A percentile compares a stretch with the other conserved stretches of the same genome.
Evolutionary conservation across 2,113 vertebrate species (phyloP).

Genomic region (Oryzias curvinotus): DNA sequence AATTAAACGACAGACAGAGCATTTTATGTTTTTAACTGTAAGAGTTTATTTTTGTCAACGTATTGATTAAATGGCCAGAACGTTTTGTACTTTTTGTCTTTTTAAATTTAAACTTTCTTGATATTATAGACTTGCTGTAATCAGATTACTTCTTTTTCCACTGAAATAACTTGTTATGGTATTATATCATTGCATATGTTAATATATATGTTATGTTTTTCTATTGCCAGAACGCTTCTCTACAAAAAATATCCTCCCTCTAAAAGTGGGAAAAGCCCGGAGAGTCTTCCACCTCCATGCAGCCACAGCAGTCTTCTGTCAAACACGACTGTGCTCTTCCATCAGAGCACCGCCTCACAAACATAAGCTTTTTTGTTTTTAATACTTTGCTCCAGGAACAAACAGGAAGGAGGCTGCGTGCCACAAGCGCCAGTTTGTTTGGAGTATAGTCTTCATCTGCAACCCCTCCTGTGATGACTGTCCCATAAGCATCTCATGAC

Average conservation of each 20-base stretch:
- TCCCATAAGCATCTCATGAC: conserved; percentile 23
- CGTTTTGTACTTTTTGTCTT: too few species aligned
- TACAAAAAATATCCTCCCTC: conserved; percentile 38
- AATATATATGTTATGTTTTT: conserved; percentile 14
- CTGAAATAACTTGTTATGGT: too few species aligned
- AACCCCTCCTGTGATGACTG: neutral
- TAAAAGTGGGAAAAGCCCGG: conserved; percentile 13
- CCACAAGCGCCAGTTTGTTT: neutral
- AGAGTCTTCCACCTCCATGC: conserved; percentile 8
- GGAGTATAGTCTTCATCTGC: neutral
- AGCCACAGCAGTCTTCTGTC: conserved; percentile 7
- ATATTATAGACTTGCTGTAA: too few species aligned
- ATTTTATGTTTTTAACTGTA: too few species aligned
- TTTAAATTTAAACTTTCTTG: too few species aligned
- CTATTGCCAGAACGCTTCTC: conserved; percentile 45
- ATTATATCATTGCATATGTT: neutral
- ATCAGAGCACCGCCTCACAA: neutral
- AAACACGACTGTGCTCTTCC: neutral
- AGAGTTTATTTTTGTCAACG: too few species aligned
- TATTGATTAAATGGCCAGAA: too few species aligned
- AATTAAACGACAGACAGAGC: too few species aligned
- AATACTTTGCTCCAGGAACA: neutral
- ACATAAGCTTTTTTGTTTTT: neutral
- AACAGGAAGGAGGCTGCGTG: neutral
- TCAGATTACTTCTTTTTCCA: too few species aligned